Base-by-base conservation (phyloP, 2,797 vertebrate genomes). In the Pantherophis alleghaniensis region DNA sequence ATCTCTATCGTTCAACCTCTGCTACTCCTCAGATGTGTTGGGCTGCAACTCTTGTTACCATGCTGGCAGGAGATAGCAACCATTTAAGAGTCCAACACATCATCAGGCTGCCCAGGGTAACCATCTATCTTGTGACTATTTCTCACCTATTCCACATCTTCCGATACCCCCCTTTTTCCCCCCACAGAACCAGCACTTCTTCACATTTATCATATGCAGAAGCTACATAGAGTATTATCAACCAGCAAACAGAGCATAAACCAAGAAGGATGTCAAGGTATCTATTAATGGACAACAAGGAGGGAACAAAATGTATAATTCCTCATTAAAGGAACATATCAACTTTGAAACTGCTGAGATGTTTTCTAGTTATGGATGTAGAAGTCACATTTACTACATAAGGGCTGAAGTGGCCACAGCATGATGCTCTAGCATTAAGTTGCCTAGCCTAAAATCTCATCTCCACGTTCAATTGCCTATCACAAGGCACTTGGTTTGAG, bases 161-260 rank as follows among this genome's bases (percentile, higher is more conserved):
- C n/a, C 3, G 3, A 37, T 28, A 24, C 0, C n/a, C 12, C n/a
- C 12, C 57, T 5, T 9, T 37, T 26, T 56, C 55, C 92, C 47
- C 51, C 51, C 51, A 55, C 57, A 90, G 56, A 91, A 89, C 87
- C 87, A 91, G 69, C 87, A 86, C 28, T 91, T 86, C 66, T 86
- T 89, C 86, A 91, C 90, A 63, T 91, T 89, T 88, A 59, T 74
- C 51, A 26, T 5, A 90, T 5, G 18, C 32, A 90, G 88, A 66
- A 18, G 22, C 28, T 26, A 22, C 24, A 22, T 3, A 22, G 37
- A 55, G 0, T 37, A 13, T n/a, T 55, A 12, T 87, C 66, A 89
- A 37, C 3, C 66, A 47, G 37, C 18, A 37, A 88, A 83, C 5
- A 61, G 22, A 5, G 16, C 10, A 61, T 26, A 89, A 83, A n/a